phyloP scores from a whole-genome alignment of 2,888 invertebrate species.

The Dimorphilus gyrociliatus region DNA sequence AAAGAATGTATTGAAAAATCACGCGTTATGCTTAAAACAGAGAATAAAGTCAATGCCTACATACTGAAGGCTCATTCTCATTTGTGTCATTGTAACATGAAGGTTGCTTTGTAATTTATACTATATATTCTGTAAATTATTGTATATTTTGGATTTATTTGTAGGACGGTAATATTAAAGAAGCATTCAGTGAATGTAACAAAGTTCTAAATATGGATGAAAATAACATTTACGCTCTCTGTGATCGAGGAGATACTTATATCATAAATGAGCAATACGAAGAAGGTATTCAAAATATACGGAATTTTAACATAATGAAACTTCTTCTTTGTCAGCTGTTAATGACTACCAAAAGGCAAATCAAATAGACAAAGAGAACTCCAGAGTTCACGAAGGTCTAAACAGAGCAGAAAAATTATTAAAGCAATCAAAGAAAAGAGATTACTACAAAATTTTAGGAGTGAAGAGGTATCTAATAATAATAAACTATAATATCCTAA shows the following conservation, averaged over 20 bases:
- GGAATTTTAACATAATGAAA: not conserved
- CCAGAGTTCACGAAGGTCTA: slow-evolving; percentile 72
- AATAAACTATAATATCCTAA: too few relatives aligned
- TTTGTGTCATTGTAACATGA: slow-evolving; percentile 56
- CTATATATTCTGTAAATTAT: not conserved
- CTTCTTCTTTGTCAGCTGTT: slow-evolving; percentile 46
- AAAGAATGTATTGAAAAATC: slow-evolving; percentile 43
- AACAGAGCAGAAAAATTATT: slow-evolving; percentile 72
- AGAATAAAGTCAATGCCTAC: slow-evolving; percentile 46
- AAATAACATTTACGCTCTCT: slow-evolving; percentile 58
- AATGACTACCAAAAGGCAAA: slow-evolving; percentile 68
- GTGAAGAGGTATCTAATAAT: slow-evolving; percentile 50
- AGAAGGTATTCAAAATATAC: slow-evolving; percentile 45
- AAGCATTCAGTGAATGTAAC: slow-evolving; percentile 60
- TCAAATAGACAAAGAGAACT: slow-evolving; percentile 57
- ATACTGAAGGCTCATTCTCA: slow-evolving; percentile 50
- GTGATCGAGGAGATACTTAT: slow-evolving; percentile 82
- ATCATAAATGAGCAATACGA: slow-evolving; percentile 74
- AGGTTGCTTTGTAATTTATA: slow-evolving; percentile 23
- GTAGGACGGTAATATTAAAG: slow-evolving; percentile 51
- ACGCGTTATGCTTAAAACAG: slow-evolving; percentile 46
- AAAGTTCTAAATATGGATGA: slow-evolving; percentile 54
- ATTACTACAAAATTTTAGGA: slow-evolving; percentile 91
- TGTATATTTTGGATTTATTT: not conserved
- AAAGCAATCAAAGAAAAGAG: slow-evolving; percentile 76